These are phyloP conservation scores for Diabrotica balteata DNA, from an alignment of 2,888 invertebrate species.

Conservation along the genomic window DNA sequence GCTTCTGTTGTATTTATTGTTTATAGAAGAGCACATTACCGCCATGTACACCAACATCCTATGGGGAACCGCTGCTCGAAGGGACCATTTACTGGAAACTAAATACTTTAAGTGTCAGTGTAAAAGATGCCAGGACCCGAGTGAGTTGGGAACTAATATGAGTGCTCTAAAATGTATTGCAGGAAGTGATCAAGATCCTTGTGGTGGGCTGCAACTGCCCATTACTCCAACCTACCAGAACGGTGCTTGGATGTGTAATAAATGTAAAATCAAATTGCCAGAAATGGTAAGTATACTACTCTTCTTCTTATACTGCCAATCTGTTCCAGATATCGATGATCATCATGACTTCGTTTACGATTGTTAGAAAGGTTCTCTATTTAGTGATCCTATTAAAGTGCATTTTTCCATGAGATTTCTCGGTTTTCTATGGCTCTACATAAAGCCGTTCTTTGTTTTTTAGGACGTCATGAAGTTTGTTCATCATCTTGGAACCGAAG, in stretches of 20 bases:
- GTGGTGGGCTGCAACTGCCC: slow-evolving; percentile 70
- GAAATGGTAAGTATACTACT: slow-evolving; percentile 13
- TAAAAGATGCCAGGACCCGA: slow-evolving; percentile 78
- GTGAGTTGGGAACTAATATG: slow-evolving; percentile 78
- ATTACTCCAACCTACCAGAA: slow-evolving; percentile 73
- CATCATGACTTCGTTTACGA: too few species aligned
- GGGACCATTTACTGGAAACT: slow-evolving; percentile 78
- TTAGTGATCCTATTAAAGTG: too few species aligned
- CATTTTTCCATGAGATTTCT: too few species aligned
- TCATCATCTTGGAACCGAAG: slow-evolving; percentile 78
- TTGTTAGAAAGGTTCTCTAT: too few species aligned
- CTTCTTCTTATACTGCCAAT: not conserved
- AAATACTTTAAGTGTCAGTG: slow-evolving; percentile 82
- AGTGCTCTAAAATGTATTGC: slow-evolving; percentile 75
- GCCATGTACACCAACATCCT: slow-evolving; percentile 89
- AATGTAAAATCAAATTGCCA: slow-evolving; percentile 70
- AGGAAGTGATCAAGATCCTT: slow-evolving; percentile 63
- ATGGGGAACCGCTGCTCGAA: slow-evolving; percentile 84
- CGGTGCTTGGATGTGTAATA: slow-evolving; percentile 79
- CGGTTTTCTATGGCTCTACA: too few species aligned
- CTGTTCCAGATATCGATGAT: not conserved
- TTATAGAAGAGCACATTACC: slow-evolving; percentile 75
- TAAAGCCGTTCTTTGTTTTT: slow-evolving; percentile 1
- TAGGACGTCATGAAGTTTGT: slow-evolving; percentile 56
- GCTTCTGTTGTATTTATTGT: too few species aligned